Evolutionary conservation across 2,888 invertebrate species (phyloP), one percentile per base, ranked within the genome.

Genomic region (Caradrina kadenii): DNA sequence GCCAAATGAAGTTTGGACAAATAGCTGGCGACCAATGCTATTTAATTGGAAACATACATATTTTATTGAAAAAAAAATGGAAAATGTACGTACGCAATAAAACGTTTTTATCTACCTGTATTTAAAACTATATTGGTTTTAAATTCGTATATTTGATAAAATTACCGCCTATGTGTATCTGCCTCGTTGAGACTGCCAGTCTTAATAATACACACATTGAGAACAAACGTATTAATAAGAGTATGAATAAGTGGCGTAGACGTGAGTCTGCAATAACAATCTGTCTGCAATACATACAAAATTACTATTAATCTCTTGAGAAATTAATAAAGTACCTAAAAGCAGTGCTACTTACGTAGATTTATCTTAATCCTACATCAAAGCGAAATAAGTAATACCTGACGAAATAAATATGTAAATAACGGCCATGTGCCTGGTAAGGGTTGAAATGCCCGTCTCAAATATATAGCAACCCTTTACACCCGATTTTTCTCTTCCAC

Each of bases 391-490:
- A 8, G 1, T 15, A 22, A 11, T 22, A 65, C 55, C 8, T 48
- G 56, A 58, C 31, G 22, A 73, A 58, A 65, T 73, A 73, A 48
- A 65, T 54, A 67, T 67, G 42, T 72, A 67, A 59, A 74, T 54
- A 59, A 7, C 19, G 50, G 22, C 45, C 19, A n/a, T 55, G 4
- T 31, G 7, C 22, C 17, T 42, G 52, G 7, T 10, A 63, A 69
- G 22, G 39, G 50, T 52, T 59, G 55, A 65, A 63, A 48, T 26
- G 13, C 10, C 54, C 21, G n/a, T n/a, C 53, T 54, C 19, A 60
- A 55, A 61, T 45, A 68, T 66, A 50, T 50, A 58, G 22, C 58
- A 26, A 39, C 62, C 31, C 22, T 59, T 55, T 31, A 60, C 60
- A 63, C 53, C 45, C 53, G n/a, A 63, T 70, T 61, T 70, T 63